phyloP scores from a whole-genome alignment of 2,113 vertebrate species.

The Gymnogyps californianus region DNA sequence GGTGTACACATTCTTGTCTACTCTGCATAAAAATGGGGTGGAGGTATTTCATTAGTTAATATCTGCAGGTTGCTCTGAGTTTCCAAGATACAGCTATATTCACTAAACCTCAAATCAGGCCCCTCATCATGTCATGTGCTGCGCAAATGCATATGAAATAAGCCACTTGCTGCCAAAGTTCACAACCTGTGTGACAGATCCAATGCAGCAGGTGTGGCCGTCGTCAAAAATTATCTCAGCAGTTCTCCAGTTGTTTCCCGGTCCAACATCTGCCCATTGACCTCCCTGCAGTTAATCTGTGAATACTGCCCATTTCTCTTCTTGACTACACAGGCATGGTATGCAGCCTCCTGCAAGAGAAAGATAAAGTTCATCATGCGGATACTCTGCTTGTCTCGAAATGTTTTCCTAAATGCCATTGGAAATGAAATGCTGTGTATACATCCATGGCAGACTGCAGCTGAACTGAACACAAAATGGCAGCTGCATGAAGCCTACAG shows the following conservation, averaged over 20 bases:
- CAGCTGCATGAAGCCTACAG: neutral
- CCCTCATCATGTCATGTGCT: neutral
- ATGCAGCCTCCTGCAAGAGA: neutral
- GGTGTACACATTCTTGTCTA: neutral
- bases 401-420: neutral
- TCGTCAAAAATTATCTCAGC: neutral
- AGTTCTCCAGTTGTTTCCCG: neutral
- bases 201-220: neutral
- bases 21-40: neutral
- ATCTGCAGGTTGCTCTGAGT: neutral
- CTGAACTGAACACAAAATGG: neutral
- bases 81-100: neutral
- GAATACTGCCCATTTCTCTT: conserved; percentile 10
- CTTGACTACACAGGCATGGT: neutral
- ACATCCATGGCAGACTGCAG: neutral
- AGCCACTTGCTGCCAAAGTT: neutral
- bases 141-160: neutral
- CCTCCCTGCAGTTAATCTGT: neutral
- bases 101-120: neutral
- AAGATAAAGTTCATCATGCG: neutral
- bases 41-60: neutral
- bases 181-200: neutral
- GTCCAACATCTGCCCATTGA: neutral
- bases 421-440: neutral
- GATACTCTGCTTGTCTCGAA: neutral